These are phyloP conservation scores for Drosophila merina DNA, from an alignment of 2,888 invertebrate genomes.

Conservation along the genomic window DNA sequence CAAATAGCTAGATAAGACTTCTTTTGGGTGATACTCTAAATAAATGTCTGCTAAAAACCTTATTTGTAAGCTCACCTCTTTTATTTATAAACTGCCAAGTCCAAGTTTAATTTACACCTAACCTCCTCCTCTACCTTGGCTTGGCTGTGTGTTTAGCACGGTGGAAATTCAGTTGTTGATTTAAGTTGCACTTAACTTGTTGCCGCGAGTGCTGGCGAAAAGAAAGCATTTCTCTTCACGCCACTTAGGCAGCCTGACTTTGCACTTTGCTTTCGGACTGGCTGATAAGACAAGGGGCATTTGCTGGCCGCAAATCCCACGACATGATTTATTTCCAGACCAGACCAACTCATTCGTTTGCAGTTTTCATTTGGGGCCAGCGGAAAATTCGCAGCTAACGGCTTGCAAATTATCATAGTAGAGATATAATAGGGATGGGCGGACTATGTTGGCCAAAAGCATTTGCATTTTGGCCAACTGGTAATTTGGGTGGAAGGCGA, in stretches of 20 bases:
- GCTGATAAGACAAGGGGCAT: constrained; percentile 23
- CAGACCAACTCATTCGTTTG: constrained; percentile 61
- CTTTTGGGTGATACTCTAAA: too few species aligned
- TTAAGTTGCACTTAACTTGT: constrained; percentile 59
- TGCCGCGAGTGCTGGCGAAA: constrained; percentile 42
- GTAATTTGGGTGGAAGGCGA: constrained; percentile 17
- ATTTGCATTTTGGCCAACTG: constrained; percentile 44
- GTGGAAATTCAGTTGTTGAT: constrained; percentile 57
- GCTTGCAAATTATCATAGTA: constrained; percentile 41
- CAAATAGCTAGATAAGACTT: not conserved
- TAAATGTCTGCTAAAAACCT: not conserved
- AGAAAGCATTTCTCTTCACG: constrained; percentile 44
- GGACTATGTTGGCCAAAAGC: constrained; percentile 27
- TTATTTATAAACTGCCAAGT: not conserved
- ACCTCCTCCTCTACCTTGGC: not conserved
- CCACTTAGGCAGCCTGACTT: constrained; percentile 47
- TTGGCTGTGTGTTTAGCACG: constrained; percentile 28
- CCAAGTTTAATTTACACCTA: constrained; percentile 31
- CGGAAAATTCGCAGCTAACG: constrained; percentile 21
- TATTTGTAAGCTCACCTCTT: not conserved
- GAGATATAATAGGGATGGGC: constrained; percentile 46
- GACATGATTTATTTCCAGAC: constrained; percentile 62
- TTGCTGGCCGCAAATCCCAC: constrained; percentile 39
- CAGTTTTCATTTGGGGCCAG: constrained; percentile 52
- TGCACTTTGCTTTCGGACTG: constrained; percentile 41